Percentiles rank a stretch among this genome's conserved stretches.
phyloP scores from a whole-genome alignment of 2,113 vertebrate species.

The Hypomesus transpacificus region DNA sequence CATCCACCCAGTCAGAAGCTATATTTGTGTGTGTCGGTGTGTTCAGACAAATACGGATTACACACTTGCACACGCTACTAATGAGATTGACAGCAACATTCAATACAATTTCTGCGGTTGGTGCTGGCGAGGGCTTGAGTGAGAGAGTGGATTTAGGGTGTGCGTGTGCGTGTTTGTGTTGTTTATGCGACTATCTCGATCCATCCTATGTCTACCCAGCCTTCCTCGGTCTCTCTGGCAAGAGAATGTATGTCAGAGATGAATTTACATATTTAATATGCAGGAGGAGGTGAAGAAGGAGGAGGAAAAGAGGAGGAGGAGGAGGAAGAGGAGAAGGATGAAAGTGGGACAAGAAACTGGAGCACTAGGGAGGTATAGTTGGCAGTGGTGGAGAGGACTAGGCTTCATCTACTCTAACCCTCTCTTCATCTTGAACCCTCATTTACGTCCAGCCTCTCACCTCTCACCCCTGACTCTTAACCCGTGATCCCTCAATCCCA shows the following conservation, averaged over 20 bases:
- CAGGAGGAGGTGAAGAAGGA: constrained; percentile 36
- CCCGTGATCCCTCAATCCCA: background rate
- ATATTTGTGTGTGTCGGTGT: constrained; percentile 20
- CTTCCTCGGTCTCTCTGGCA: constrained; percentile 26
- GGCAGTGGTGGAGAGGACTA: constrained; percentile 10
- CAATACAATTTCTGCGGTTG: constrained; percentile 41
- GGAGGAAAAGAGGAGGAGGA: background rate
- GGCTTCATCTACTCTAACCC: constrained; percentile 16
- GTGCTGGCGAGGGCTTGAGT: background rate
- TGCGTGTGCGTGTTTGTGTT: background rate
- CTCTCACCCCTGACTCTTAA: constrained; percentile 10
- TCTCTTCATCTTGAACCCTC: constrained; percentile 7
- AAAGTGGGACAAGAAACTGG: constrained; percentile 40
- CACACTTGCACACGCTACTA: constrained; percentile 13
- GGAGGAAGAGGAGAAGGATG: background rate
- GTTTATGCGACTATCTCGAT: constrained; percentile 15
- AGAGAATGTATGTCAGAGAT: constrained; percentile 57
- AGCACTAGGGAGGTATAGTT: constrained; percentile 21
- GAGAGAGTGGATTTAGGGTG: background rate
- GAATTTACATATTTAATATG: constrained; percentile 50
- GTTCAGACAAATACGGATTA: constrained; percentile 13
- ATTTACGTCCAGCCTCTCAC: constrained; percentile 15
- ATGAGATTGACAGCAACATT: constrained; percentile 42
- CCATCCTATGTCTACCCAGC: constrained; percentile 16
- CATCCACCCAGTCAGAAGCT: constrained; percentile 39